phyloP scores from a whole-genome alignment of 2,888 invertebrate genomes.

The Cryptus viduatorius region DNA sequence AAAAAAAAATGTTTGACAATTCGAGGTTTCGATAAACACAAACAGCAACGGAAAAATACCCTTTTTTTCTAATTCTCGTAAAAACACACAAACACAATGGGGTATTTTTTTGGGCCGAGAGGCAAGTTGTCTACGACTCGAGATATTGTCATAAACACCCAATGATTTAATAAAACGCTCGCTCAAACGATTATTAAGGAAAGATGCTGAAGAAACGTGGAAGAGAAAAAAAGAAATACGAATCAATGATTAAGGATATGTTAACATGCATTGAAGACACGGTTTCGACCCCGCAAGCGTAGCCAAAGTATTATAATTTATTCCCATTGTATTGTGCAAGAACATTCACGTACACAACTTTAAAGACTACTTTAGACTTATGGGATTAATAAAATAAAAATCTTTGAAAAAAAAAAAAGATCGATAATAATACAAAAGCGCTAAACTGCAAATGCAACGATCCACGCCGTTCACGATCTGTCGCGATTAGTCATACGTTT shows the following conservation, averaged over 20 bases:
- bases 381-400: constrained; percentile 84
- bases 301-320: constrained; percentile 85
- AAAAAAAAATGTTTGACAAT: constrained; percentile 33
- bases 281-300: constrained; percentile 82
- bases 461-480: constrained; percentile 46
- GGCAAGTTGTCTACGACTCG: constrained; percentile 48
- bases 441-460: constrained; percentile 23
- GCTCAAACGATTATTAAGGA: constrained; percentile 67
- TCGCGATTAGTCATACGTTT: constrained; percentile 45
- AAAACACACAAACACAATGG: constrained; percentile 35
- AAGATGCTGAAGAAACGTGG: constrained; percentile 56
- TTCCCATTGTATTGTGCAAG: constrained; percentile 85
- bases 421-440: constrained; percentile 4
- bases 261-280: constrained; percentile 72
- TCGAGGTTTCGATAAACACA: constrained; percentile 2
- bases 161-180: constrained; percentile 58
- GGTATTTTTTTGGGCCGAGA: constrained; percentile 44
- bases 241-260: constrained; percentile 59
- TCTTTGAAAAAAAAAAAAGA: constrained; percentile 75
- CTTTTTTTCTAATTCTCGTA: constrained; percentile 40
- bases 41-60: constrained; percentile 50
- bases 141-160: constrained; percentile 37
- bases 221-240: constrained; percentile 42
- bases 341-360: constrained; percentile 82
- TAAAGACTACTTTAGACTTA: constrained; percentile 84